phyloP scores from a whole-genome alignment of 1,140 invertebrate species.

The Apis mellifera region Amel_HAv3.1 CM009933.2:4094501-4095000 shows the following conservation, averaged over 20 bases:
- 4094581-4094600: slow-evolving; percentile 30
- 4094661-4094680: slow-evolving; percentile 2
- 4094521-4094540: background rate
- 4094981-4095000: background rate
- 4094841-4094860: background rate
- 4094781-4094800: background rate
- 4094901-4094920: too few relatives aligned
- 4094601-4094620: background rate
- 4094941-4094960: too few relatives aligned
- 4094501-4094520: too few relatives aligned
- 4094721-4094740: background rate
- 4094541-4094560: background rate
- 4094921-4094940: too few relatives aligned
- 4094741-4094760: slow-evolving; percentile 38
- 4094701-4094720: slow-evolving; percentile 14
- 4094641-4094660: slow-evolving; percentile 14
- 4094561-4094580: background rate
- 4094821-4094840: slow-evolving; percentile 3
- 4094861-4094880: background rate
- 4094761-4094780: background rate
- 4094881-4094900: too few relatives aligned
- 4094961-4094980: too few relatives aligned
- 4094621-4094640: slow-evolving; percentile 4
- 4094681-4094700: slow-evolving; percentile 1
- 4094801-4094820: slow-evolving; percentile 2